Conservation (phyloP, 1,140 invertebrate species). For the Heliothis virescens region DNA sequence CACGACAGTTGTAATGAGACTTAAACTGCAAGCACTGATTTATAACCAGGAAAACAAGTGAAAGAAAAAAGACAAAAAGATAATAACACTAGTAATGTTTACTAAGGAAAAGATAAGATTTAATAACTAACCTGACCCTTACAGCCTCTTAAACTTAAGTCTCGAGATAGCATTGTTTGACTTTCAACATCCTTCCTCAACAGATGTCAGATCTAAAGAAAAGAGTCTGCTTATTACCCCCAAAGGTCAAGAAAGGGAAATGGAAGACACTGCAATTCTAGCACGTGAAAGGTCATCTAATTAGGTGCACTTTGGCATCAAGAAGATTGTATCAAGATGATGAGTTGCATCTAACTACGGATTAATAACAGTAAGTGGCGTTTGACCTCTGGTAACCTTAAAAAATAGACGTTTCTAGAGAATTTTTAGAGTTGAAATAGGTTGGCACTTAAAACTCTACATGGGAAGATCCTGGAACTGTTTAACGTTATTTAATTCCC, state of each 20-base stretch:
- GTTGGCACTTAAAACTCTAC: not conserved
- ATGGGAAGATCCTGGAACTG: too few species aligned
- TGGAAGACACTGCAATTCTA: constrained; percentile 1
- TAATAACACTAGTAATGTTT: constrained; percentile 1
- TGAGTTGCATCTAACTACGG: constrained; percentile 9
- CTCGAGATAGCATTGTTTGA: constrained; percentile 28
- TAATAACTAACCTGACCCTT: constrained; percentile 17
- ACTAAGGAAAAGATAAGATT: not conserved
- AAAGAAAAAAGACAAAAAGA: not conserved
- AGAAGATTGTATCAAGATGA: constrained; percentile 17
- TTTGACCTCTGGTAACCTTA: constrained; percentile 11
- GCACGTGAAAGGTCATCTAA: constrained; percentile 38
- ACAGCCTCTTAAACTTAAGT: not conserved
- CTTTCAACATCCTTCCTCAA: constrained; percentile 9
- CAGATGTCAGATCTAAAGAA: constrained; percentile 31
- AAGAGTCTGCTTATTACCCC: constrained; percentile 24
- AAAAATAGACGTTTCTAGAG: not conserved
- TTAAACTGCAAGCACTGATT: not conserved
- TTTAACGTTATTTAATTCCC: too few species aligned
- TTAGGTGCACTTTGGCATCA: constrained; percentile 19
- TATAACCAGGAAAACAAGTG: not conserved
- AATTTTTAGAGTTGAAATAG: not conserved
- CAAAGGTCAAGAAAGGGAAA: constrained; percentile 6
- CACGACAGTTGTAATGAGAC: not conserved
- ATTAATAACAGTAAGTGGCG: constrained; percentile 27